These are phyloP conservation scores for Sceliomorpha sp. DNA, from an alignment of 2,888 invertebrate genomes.

Conservation along the genomic window DNA sequence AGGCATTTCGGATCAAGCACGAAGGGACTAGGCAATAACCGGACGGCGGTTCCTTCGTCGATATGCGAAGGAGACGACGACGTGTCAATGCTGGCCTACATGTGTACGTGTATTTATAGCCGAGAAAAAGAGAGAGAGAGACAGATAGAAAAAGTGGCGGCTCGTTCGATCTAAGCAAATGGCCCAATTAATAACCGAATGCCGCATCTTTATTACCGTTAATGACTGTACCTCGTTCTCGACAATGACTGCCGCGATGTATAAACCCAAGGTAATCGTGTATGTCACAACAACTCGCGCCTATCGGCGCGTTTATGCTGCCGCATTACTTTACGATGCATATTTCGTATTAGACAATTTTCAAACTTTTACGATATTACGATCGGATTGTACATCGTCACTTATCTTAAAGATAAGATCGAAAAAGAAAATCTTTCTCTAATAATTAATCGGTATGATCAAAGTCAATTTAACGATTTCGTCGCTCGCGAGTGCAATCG, in stretches of 20 bases:
- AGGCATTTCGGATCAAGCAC: too few species aligned
- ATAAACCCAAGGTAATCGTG: conserved; percentile 77
- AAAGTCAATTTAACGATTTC: too few species aligned
- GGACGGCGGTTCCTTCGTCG: too few species aligned
- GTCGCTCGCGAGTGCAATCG: too few species aligned
- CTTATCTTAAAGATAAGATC: too few species aligned
- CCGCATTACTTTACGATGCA: conserved; percentile 19
- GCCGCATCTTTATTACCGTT: conserved; percentile 41
- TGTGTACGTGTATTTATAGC: conserved; percentile 12
- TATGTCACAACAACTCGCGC: conserved; percentile 70
- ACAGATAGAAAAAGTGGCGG: conserved; percentile 25
- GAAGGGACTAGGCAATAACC: too few species aligned
- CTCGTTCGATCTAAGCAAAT: conserved; percentile 21
- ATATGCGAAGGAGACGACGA: background rate
- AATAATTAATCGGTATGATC: too few species aligned
- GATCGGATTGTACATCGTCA: too few species aligned
- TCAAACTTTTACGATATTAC: too few species aligned
- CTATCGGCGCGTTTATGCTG: conserved; percentile 30
- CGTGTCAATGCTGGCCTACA: conserved; percentile 15
- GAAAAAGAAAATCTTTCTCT: too few species aligned
- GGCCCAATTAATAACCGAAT: conserved; percentile 52
- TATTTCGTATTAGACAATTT: too few species aligned
- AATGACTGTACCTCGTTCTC: conserved; percentile 39
- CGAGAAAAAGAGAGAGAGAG: too few species aligned
- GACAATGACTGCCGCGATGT: conserved; percentile 58